A percentile compares a stretch with the other conserved stretches of the same genome.
These are phyloP conservation scores for Pristionchus fissidentatus DNA, from an alignment of 2,888 invertebrate species.

Conservation along the genomic window DNA sequence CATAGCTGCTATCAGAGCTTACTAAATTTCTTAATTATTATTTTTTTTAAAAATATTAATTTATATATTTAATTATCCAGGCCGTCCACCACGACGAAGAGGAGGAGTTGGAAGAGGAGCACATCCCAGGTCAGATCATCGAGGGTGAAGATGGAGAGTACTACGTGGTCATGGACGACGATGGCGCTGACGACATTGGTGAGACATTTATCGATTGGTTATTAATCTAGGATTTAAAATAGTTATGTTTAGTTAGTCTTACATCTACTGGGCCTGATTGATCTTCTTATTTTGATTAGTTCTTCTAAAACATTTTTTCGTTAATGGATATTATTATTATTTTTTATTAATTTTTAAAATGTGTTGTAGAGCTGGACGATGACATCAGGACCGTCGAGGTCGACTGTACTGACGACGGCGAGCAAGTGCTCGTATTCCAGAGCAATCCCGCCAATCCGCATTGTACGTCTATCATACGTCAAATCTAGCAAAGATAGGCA, in stretches of 20 bases:
- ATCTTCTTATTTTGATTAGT: not conserved
- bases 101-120: constrained; percentile 52
- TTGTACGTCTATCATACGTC: not conserved
- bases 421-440: constrained; percentile 54
- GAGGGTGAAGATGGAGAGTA: constrained; percentile 59
- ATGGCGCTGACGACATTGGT: constrained; percentile 47
- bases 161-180: constrained; percentile 57
- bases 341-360: too few species aligned
- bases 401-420: constrained; percentile 52
- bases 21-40: not conserved
- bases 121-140: constrained; percentile 56
- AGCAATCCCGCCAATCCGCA: not conserved
- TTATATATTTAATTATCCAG: not conserved
- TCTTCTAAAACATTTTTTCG: not conserved
- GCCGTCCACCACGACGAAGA: constrained; percentile 37
- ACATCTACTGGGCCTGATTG: not conserved
- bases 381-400: constrained; percentile 53
- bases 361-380: constrained; percentile 49
- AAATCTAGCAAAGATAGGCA: too few species aligned
- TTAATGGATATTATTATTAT: not conserved
- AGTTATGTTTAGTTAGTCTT: not conserved
- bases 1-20: too few species aligned
- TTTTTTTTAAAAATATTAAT: not conserved
- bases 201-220: not conserved
- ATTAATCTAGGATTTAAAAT: not conserved